Evolutionary conservation across 1,140 invertebrate species (phyloP), one percentile per base, ranked within the genome.

Genomic region (Aphis gossypii): DNA sequence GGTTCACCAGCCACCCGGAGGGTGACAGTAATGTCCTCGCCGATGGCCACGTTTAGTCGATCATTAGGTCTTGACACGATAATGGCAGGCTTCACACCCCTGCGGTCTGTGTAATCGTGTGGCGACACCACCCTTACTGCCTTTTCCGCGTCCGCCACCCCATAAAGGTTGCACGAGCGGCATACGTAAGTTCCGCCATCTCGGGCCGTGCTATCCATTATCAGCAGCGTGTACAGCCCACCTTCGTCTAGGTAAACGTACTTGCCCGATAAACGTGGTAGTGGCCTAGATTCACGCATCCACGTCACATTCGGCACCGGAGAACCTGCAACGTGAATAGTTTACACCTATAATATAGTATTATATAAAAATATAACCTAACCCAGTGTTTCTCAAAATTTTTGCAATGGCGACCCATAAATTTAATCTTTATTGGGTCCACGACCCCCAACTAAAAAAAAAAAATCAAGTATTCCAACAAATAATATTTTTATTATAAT

Each of bases 131-230:
- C 96, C 94, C 97, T 96, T 41, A 97, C 96, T 90, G 96, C 96
- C 3, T 96, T 96, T 94, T 96, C 96, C 88, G 97, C 97, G 94
- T 98, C 97, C 2, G 97, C 97, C 95, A 97, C 96, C 7, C 98
- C 98, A 94, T 97, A 96, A 54, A 95, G 96, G 95, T 98, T 98
- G 94, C 96, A 96, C 3, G 98, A 98, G 94, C 97, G 96, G 94
- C 98, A 99, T 0, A 97, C 98, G 95, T 99, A 99, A 56, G 98
- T 96, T 9, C 99, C 99, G 93, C 97, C 97, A 95, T 99, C 98
- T 92, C 97, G 97, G 93, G 98, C 97, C 83, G 97, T 96, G 0
- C 97, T 97, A 95, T 97, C 96, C 2, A 96, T 97, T 14, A 98
- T 96, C 90, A 98, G 96, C 93, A 99, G 95, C 5, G 99, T 98